phyloP scores from a whole-genome alignment of 23 tunicate species.

The Halocynthia aurantium region DNA sequence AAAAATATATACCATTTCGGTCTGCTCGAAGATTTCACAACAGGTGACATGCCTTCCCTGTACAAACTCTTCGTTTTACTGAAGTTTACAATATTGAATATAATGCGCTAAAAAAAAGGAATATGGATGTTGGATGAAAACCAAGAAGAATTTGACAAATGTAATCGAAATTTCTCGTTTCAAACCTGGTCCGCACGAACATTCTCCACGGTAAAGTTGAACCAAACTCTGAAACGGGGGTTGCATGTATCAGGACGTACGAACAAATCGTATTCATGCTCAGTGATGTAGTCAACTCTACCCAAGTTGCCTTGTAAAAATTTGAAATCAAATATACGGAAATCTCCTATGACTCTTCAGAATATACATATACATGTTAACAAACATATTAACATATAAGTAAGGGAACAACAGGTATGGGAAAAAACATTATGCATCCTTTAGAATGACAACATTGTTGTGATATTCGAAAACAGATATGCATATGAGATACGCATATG shows the following conservation, averaged over 20 bases:
- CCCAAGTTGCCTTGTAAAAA: conserved; percentile 70
- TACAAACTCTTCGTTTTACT: conserved; percentile 91
- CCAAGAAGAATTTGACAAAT: neutral
- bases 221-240: conserved; percentile 96
- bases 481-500: too few species aligned
- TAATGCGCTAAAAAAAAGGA: conserved; percentile 45
- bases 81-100: conserved; percentile 97
- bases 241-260: conserved; percentile 97
- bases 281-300: conserved; percentile 91
- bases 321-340: too few species aligned
- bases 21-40: conserved; percentile 86
- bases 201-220: conserved; percentile 90
- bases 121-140: neutral
- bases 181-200: conserved; percentile 79
- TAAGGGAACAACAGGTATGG: too few species aligned
- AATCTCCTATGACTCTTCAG: too few species aligned
- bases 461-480: too few species aligned
- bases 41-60: conserved; percentile 99
- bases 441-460: neutral
- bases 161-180: neutral
- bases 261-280: conserved; percentile 90
- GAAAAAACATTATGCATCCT: neutral
- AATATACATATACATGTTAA: too few species aligned
- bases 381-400: too few species aligned
- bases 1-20: conserved; percentile 64